phyloP scores from a whole-genome alignment of 2,797 vertebrate genomes.

The Sebastes oblongus region DNA sequence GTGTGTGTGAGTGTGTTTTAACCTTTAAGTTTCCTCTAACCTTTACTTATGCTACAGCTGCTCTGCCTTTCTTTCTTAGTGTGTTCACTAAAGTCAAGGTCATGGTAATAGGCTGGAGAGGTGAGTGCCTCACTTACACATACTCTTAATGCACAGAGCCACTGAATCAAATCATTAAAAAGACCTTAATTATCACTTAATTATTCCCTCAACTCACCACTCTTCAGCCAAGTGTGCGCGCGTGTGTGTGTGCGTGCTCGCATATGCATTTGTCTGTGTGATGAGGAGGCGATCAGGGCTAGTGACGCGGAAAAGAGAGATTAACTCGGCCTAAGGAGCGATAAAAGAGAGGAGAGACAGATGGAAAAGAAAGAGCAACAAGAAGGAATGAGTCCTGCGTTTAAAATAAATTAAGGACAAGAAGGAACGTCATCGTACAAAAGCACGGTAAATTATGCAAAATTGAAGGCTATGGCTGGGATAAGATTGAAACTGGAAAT shows the following conservation, averaged over 20 bases:
- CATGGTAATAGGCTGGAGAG: conserved; percentile 85
- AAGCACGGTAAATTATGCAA: conserved; percentile 51
- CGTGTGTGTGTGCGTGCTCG: conserved; percentile 31
- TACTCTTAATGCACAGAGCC: conserved; percentile 81
- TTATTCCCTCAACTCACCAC: conserved; percentile 81
- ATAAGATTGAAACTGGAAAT: conserved; percentile 50
- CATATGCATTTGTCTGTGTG: conserved; percentile 75
- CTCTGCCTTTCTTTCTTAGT: conserved; percentile 61
- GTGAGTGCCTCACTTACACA: conserved; percentile 82
- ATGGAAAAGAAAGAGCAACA: conserved; percentile 68
- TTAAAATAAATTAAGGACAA: conserved; percentile 66
- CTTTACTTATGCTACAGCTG: conserved; percentile 78
- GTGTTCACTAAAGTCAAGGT: conserved; percentile 83
- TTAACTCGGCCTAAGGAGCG: conserved; percentile 77
- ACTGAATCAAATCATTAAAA: conserved; percentile 90
- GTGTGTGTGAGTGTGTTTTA: conserved; percentile 57
- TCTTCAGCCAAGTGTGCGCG: conserved; percentile 64
- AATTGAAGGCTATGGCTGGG: conserved; percentile 36
- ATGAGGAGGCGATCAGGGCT: conserved; percentile 68
- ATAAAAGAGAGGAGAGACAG: conserved; percentile 76
- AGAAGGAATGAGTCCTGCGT: conserved; percentile 51
- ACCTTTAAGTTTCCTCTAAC: conserved; percentile 81
- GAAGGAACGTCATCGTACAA: conserved; percentile 28
- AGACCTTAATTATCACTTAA: conserved; percentile 87
- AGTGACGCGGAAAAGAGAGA: conserved; percentile 78